Percentiles rank a stretch among this genome's conserved stretches.
phyloP scores from a whole-genome alignment of 2,888 invertebrate species.

The Amphimallon solstitiale region DNA sequence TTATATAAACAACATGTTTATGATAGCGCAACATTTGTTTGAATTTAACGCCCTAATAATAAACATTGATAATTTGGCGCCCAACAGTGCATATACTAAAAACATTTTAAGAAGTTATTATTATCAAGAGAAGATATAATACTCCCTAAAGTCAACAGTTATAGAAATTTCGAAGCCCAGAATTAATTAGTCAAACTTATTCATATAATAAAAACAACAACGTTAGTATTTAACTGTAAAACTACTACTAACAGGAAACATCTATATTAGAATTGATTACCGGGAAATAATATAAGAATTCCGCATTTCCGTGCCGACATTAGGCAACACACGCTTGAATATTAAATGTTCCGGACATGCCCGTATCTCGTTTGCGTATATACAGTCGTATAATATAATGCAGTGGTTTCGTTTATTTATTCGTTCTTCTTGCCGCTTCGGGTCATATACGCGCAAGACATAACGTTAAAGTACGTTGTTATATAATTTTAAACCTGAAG shows the following conservation, averaged over 20 bases:
- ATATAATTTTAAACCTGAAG: slow-evolving; percentile 17
- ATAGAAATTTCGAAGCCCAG: too few relatives aligned
- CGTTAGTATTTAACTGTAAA: slow-evolving; percentile 29
- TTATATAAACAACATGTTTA: too few relatives aligned
- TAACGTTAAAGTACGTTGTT: neutral
- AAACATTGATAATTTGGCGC: too few relatives aligned
- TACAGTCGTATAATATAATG: too few relatives aligned
- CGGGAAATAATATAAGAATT: slow-evolving; percentile 31
- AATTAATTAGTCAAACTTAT: neutral
- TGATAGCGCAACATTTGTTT: too few relatives aligned
- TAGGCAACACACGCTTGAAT: slow-evolving; percentile 6
- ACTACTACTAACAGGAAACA: slow-evolving; percentile 28
- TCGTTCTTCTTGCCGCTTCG: neutral
- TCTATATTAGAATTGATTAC: slow-evolving; percentile 38
- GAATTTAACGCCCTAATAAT: too few relatives aligned
- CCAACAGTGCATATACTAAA: too few relatives aligned
- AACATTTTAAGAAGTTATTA: too few relatives aligned
- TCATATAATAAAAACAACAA: neutral
- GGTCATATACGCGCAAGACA: neutral
- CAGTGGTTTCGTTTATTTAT: neutral
- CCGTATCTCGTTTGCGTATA: neutral
- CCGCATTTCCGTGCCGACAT: slow-evolving; percentile 29
- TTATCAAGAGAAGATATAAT: too few relatives aligned
- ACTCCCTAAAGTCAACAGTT: too few relatives aligned
- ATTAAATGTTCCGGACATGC: neutral